phyloP scores from a whole-genome alignment of 1,140 invertebrate species.

The Agrypnia vestita region DNA sequence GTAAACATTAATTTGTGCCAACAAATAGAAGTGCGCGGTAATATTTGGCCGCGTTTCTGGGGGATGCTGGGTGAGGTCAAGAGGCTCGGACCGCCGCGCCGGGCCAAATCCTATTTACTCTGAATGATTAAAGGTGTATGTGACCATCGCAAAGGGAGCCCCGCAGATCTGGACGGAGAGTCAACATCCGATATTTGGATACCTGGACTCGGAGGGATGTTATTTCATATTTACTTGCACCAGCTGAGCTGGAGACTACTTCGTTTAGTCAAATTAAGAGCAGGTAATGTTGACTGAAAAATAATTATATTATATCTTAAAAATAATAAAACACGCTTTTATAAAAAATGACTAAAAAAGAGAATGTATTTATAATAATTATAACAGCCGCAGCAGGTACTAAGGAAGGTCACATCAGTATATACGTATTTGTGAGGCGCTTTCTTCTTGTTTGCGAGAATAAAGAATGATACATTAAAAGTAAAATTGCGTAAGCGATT shows the following conservation, averaged over 20 bases:
- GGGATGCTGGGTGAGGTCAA: conserved; percentile 32
- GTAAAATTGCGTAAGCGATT: no score
- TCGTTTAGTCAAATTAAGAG: no score
- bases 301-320: no score
- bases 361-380: no score
- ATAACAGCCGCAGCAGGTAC: no score
- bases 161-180: conserved; percentile 43
- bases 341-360: no score
- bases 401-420: no score
- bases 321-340: no score
- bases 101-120: conserved; percentile 55
- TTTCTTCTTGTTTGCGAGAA: conserved; percentile 19
- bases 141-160: conserved; percentile 57
- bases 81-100: conserved; percentile 17
- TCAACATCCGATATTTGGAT: conserved; percentile 57
- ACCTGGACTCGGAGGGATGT: conserved; percentile 37
- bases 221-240: no score
- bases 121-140: conserved; percentile 60
- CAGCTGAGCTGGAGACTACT: no score
- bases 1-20: conserved; percentile 56
- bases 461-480: no score
- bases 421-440: background rate
- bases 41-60: conserved; percentile 52
- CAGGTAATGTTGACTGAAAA: no score
- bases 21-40: conserved; percentile 56